Conservation (phyloP, 2,797 vertebrate species). For the Hephaestus fuliginosus region DNA sequence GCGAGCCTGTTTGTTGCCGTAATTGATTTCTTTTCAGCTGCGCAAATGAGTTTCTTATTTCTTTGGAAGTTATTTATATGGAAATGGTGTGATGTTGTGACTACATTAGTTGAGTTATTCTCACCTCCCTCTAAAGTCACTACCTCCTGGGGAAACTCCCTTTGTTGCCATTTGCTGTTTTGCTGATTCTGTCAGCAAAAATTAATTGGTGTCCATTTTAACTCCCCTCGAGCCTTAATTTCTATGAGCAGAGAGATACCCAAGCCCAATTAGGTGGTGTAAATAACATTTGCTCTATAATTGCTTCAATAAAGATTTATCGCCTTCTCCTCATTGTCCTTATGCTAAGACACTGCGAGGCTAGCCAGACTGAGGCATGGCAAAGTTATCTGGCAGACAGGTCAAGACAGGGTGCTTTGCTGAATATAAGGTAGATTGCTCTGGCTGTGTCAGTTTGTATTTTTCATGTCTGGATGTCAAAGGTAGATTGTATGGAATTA, state of each 20-base stretch:
- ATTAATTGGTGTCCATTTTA: slow-evolving; percentile 86
- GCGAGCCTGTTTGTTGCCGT: slow-evolving; percentile 75
- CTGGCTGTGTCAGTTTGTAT: background rate
- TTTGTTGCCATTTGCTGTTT: slow-evolving; percentile 82
- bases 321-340: slow-evolving; percentile 79
- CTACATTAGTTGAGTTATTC: slow-evolving; percentile 78
- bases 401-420: slow-evolving; percentile 3
- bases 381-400: slow-evolving; percentile 47
- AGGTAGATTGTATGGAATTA: background rate
- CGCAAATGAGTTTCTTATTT: slow-evolving; percentile 83
- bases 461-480: slow-evolving; percentile 2
- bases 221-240: slow-evolving; percentile 79
- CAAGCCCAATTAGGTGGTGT: slow-evolving; percentile 80
- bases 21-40: slow-evolving; percentile 84
- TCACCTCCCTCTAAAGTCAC: slow-evolving; percentile 79
- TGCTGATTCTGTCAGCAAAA: slow-evolving; percentile 83
- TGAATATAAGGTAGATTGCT: slow-evolving; percentile 4
- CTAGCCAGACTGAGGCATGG: slow-evolving; percentile 59
- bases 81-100: slow-evolving; percentile 80
- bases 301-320: slow-evolving; percentile 86
- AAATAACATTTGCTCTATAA: slow-evolving; percentile 86
- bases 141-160: slow-evolving; percentile 75
- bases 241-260: slow-evolving; percentile 75
- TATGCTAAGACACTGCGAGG: slow-evolving; percentile 71
- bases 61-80: slow-evolving; percentile 84